Evolutionary conservation across 2,888 invertebrate species (phyloP).

Genomic region (Axea sp.): DNA sequence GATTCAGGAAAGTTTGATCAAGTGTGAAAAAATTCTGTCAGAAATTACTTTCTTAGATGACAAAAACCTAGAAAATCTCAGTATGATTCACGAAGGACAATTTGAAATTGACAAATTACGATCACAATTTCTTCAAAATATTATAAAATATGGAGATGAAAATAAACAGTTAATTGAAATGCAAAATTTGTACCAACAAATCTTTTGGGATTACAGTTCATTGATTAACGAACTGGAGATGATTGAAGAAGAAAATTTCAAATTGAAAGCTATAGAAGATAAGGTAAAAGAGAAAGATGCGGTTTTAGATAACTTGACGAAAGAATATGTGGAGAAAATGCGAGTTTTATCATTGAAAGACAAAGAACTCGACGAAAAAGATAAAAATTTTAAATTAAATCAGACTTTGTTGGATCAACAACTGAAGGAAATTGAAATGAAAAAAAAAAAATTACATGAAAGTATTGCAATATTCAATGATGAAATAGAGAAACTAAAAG

Average conservation of each 20-base stretch:
- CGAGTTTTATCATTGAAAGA: conserved; percentile 24
- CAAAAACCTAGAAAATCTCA: conserved; percentile 1
- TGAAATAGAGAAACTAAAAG: conserved; percentile 62
- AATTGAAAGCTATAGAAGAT: conserved; percentile 53
- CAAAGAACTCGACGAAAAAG: conserved; percentile 20
- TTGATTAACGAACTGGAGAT: conserved; percentile 69
- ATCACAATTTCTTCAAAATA: conserved; percentile 64
- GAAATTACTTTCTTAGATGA: background rate
- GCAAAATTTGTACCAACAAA: conserved; percentile 69
- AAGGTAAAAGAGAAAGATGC: conserved; percentile 32
- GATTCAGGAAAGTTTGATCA: conserved; percentile 67
- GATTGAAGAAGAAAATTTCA: conserved; percentile 66
- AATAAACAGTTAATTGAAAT: conserved; percentile 67
- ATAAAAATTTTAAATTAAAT: background rate
- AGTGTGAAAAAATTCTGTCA: conserved; percentile 64
- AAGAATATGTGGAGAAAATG: conserved; percentile 36
- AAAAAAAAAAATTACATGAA: conserved; percentile 10
- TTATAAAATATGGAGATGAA: conserved; percentile 65
- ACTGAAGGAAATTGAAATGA: background rate
- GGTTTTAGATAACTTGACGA: conserved; percentile 47
- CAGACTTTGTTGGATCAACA: background rate
- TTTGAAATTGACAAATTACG: conserved; percentile 20
- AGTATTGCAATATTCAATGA: conserved; percentile 62
- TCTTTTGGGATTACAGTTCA: conserved; percentile 70
- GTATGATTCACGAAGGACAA: background rate